Percentiles rank a stretch among this genome's conserved stretches.
These are phyloP conservation scores for Drosophila fuyamai DNA, from an alignment of 1,140 invertebrate species.

Conservation along the genomic window DNA sequence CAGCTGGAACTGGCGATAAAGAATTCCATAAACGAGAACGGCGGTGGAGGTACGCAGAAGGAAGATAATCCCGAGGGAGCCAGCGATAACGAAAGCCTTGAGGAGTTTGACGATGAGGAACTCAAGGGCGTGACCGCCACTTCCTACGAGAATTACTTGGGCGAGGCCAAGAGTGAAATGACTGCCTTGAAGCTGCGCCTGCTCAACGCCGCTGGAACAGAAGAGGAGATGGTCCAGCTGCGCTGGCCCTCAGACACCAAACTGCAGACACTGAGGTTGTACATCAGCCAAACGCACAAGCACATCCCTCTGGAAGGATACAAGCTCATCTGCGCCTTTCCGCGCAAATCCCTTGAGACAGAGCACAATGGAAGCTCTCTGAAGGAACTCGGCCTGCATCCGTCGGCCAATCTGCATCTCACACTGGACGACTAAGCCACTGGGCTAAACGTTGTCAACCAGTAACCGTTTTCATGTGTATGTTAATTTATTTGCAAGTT, in stretches of 20 bases:
- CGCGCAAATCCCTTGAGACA: conserved; percentile 71
- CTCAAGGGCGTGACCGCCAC: conserved; percentile 45
- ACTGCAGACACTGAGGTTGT: conserved; percentile 66
- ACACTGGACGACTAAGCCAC: conserved; percentile 73
- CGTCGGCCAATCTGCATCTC: conserved; percentile 81
- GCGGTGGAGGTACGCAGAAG: conserved; percentile 15
- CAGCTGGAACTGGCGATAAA: conserved; percentile 79
- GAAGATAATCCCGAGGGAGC: conserved; percentile 15
- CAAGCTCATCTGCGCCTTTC: conserved; percentile 82
- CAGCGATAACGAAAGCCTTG: conserved; percentile 70
- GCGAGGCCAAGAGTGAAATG: conserved; percentile 55
- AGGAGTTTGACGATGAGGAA: conserved; percentile 73
- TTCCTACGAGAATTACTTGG: conserved; percentile 74
- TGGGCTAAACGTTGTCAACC: background rate
- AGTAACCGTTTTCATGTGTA: conserved; percentile 18
- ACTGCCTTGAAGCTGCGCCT: conserved; percentile 74
- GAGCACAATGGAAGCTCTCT: conserved; percentile 69
- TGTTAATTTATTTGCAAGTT: conserved; percentile 32
- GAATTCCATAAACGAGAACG: conserved; percentile 81
- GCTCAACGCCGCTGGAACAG: conserved; percentile 63
- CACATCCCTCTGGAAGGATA: conserved; percentile 76
- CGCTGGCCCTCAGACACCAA: conserved; percentile 82
- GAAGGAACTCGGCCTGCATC: conserved; percentile 79
- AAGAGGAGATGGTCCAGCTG: conserved; percentile 79
- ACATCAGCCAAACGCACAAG: conserved; percentile 77